Conservation (phyloP, 2,888 invertebrate genomes). For the Plemyria rubiginata region DNA sequence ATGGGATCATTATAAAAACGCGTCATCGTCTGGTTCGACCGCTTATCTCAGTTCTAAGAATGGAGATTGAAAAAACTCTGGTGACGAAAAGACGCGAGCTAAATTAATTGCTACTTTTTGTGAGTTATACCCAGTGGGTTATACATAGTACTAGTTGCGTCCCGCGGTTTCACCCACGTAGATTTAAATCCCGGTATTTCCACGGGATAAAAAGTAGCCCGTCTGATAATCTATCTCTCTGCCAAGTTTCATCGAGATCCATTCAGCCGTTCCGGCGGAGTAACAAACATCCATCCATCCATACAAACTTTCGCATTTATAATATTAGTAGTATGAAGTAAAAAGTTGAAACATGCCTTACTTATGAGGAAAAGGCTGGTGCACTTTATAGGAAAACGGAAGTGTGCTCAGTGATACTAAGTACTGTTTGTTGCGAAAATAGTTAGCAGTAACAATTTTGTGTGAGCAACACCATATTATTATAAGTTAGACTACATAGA, state of each 20-base stretch:
- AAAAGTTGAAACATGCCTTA: not conserved
- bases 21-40: constrained; percentile 53
- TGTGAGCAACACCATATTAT: constrained; percentile 54
- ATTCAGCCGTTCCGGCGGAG: too few species aligned
- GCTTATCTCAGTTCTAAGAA: constrained; percentile 69
- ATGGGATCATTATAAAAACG: constrained; percentile 60
- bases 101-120: constrained; percentile 51
- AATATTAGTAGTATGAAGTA: not conserved
- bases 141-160: too few species aligned
- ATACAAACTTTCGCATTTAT: too few species aligned
- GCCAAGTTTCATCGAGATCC: too few species aligned
- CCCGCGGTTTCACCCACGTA: too few species aligned
- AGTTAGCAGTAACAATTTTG: constrained; percentile 32
- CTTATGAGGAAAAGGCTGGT: constrained; percentile 10
- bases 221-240: too few species aligned
- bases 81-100: constrained; percentile 55
- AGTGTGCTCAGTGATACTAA: constrained; percentile 10
- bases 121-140: constrained; percentile 33
- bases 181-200: too few species aligned
- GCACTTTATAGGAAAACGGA: constrained; percentile 21
- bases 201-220: too few species aligned
- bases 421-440: constrained; percentile 22
- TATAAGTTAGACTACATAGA: constrained; percentile 25
- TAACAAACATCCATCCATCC: too few species aligned
- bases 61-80: constrained; percentile 54